These are phyloP conservation scores for Prenolepis imparis DNA, from an alignment of 2,888 invertebrate species.

Conservation along the genomic window DNA sequence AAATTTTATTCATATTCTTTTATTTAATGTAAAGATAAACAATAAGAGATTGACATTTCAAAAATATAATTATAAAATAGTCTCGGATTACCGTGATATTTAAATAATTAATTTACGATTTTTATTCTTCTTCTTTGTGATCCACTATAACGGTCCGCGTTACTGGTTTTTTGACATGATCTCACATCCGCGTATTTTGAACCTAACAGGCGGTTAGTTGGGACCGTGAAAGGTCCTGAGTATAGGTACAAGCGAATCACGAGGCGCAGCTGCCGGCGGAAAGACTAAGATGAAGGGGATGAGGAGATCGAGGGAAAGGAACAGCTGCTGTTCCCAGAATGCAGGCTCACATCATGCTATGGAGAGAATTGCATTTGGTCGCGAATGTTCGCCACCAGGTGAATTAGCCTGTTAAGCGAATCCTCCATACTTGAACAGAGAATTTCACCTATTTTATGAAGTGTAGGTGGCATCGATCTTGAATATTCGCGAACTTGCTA, in stretches of 20 bases:
- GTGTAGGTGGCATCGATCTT: neutral
- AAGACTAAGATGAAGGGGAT: conserved; percentile 56
- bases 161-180: conserved; percentile 10
- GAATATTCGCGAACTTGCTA: neutral
- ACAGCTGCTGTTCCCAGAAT: conserved; percentile 76
- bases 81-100: neutral
- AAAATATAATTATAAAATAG: neutral
- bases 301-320: conserved; percentile 69
- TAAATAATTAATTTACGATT: neutral
- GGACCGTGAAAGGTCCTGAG: conserved; percentile 69
- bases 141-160: conserved; percentile 15
- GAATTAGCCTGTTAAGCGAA: conserved; percentile 56
- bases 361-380: conserved; percentile 62
- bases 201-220: conserved; percentile 54
- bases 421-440: neutral
- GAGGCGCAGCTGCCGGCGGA: conserved; percentile 73
- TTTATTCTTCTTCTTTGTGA: neutral
- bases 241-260: conserved; percentile 68
- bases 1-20: neutral
- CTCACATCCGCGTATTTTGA: conserved; percentile 52
- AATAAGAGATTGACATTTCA: neutral
- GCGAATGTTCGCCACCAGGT: conserved; percentile 64
- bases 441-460: neutral
- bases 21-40: neutral
- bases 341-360: conserved; percentile 55